Conservation (phyloP, 2,797 vertebrate species). For the Sebastolobus alascanus region DNA sequence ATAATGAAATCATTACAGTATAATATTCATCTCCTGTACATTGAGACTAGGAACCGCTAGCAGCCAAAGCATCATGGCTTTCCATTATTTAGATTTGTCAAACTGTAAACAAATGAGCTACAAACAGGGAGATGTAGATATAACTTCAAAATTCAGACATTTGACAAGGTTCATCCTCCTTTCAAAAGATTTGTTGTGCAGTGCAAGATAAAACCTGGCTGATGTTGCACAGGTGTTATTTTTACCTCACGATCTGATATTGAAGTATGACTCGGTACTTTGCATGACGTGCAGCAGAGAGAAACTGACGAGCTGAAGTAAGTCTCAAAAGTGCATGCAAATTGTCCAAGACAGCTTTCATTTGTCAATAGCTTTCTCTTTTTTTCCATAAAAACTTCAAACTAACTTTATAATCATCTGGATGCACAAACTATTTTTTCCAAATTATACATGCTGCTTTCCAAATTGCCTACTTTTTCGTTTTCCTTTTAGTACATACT, state of each 20-base stretch:
- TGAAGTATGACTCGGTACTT: background rate
- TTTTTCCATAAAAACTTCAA: background rate
- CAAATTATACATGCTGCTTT: too few species aligned
- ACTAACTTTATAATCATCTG: background rate
- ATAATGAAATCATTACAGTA: background rate
- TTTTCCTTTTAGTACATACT: too few species aligned
- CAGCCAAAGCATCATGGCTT: background rate
- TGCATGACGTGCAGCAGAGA: background rate
- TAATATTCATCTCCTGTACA: background rate
- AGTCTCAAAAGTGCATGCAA: background rate
- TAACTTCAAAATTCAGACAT: background rate
- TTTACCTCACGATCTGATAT: constrained; percentile 5
- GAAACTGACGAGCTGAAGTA: background rate
- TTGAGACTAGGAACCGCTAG: background rate
- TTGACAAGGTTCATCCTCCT: background rate
- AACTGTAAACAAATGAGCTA: background rate
- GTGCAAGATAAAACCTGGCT: background rate
- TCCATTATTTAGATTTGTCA: background rate
- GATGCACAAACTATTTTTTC: background rate
- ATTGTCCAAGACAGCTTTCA: background rate
- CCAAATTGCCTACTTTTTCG: too few species aligned
- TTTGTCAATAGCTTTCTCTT: background rate
- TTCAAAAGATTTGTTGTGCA: background rate
- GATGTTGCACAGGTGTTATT: constrained; percentile 15
- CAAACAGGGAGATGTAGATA: background rate